phyloP scores from a whole-genome alignment of 2,113 vertebrate species.

The Neopipo cinnamomea region DNA sequence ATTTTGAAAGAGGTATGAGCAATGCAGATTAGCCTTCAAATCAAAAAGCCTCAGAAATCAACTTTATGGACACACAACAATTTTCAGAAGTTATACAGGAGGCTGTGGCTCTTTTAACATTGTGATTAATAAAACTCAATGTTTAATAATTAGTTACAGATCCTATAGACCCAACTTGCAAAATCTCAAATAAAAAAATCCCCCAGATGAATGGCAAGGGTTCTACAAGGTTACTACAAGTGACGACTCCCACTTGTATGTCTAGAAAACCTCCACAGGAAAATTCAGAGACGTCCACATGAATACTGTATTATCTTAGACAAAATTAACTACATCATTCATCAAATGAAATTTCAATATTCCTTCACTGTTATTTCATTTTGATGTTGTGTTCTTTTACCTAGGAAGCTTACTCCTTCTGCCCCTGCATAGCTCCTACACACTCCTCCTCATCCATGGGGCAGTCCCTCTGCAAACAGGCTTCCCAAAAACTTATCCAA shows the following conservation, averaged over 20 bases:
- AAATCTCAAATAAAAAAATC: background rate
- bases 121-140: background rate
- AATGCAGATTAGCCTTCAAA: background rate
- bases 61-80: background rate
- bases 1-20: background rate
- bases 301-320: background rate
- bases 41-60: background rate
- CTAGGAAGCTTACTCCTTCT: background rate
- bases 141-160: background rate
- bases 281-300: background rate
- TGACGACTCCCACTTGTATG: background rate
- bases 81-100: background rate
- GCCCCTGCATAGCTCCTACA: background rate
- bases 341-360: background rate
- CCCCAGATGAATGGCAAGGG: background rate
- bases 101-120: background rate
- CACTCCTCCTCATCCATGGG: background rate
- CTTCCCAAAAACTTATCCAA: background rate
- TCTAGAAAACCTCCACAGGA: background rate
- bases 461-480: background rate
- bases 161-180: background rate
- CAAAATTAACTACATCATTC: background rate
- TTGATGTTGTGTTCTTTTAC: background rate
- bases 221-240: background rate
- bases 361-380: background rate